Percentiles rank a stretch among this genome's conserved stretches.
These are phyloP conservation scores for Gymnobelideus leadbeateri DNA, from an alignment of 2,113 vertebrate species.

Conservation along the genomic window DNA sequence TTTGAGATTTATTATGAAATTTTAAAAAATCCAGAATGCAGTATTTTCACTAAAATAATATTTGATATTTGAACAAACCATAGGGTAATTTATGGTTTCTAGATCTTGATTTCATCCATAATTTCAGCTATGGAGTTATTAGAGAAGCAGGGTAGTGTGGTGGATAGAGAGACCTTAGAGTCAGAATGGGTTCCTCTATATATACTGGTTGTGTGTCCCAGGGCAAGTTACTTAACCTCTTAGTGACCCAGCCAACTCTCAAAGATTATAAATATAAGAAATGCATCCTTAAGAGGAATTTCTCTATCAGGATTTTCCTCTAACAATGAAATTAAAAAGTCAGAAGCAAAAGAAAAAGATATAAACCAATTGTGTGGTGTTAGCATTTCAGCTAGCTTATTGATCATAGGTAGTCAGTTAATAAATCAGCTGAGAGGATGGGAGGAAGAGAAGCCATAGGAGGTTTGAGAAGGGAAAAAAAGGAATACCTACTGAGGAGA, in stretches of 20 bases:
- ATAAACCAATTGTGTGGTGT: too few species aligned
- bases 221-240: not conserved
- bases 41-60: slow-evolving; percentile 26
- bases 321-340: too few species aligned
- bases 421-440: too few species aligned
- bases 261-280: not conserved
- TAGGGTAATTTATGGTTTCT: slow-evolving; percentile 24
- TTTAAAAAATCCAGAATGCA: slow-evolving; percentile 19
- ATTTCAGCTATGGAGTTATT: not conserved
- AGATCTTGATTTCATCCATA: slow-evolving; percentile 13
- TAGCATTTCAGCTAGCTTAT: too few species aligned
- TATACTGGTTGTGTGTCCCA: not conserved
- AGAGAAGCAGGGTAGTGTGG: not conserved
- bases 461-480: too few species aligned
- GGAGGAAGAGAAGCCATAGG: too few species aligned
- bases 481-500: too few species aligned
- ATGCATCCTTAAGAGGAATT: not conserved
- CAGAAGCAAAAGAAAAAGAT: too few species aligned
- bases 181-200: slow-evolving; percentile 12
- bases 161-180: slow-evolving; percentile 19
- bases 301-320: too few species aligned
- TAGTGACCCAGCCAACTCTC: not conserved
- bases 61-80: slow-evolving; percentile 1
- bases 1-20: slow-evolving; percentile 20
- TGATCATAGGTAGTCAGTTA: too few species aligned